A percentile compares a stretch with the other conserved stretches of the same genome.
phyloP scores from a whole-genome alignment of 2,113 vertebrate species.

The Tragulus kanchil region DNA sequence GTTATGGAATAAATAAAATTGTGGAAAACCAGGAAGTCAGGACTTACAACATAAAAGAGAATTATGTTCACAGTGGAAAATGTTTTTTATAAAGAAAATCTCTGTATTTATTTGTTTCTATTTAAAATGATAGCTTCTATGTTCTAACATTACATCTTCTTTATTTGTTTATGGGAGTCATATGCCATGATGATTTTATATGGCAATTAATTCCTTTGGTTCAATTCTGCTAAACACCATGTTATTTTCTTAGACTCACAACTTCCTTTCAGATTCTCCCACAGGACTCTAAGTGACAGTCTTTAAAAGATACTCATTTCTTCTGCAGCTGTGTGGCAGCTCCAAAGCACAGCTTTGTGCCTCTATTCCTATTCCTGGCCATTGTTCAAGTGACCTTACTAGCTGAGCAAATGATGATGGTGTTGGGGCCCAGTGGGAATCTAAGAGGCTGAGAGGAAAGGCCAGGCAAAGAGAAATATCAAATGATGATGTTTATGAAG shows the following conservation, averaged over 20 bases:
- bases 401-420: slow-evolving; percentile 76
- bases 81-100: neutral
- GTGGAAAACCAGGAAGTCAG: neutral
- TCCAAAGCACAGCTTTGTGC: slow-evolving; percentile 74
- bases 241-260: slow-evolving; percentile 89
- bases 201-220: slow-evolving; percentile 86
- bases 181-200: slow-evolving; percentile 85
- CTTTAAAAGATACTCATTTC: slow-evolving; percentile 86
- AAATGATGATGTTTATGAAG: slow-evolving; percentile 43
- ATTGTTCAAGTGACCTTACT: slow-evolving; percentile 81
- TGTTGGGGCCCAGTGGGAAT: slow-evolving; percentile 78
- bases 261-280: slow-evolving; percentile 82
- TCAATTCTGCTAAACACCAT: slow-evolving; percentile 89
- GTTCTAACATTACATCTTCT: neutral
- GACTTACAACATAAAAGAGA: neutral
- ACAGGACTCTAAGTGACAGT: slow-evolving; percentile 86
- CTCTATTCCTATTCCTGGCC: slow-evolving; percentile 76
- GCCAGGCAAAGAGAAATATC: slow-evolving; percentile 62
- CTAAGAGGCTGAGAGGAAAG: slow-evolving; percentile 82
- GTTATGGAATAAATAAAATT: neutral
- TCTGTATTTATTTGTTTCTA: neutral
- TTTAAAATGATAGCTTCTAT: slow-evolving; percentile 52
- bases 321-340: slow-evolving; percentile 70
- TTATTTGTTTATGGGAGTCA: slow-evolving; percentile 72
- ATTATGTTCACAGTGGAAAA: neutral